Evolutionary conservation across 2,888 invertebrate genomes (phyloP).

Genomic region (Yponomeuta cagnagella): DNA sequence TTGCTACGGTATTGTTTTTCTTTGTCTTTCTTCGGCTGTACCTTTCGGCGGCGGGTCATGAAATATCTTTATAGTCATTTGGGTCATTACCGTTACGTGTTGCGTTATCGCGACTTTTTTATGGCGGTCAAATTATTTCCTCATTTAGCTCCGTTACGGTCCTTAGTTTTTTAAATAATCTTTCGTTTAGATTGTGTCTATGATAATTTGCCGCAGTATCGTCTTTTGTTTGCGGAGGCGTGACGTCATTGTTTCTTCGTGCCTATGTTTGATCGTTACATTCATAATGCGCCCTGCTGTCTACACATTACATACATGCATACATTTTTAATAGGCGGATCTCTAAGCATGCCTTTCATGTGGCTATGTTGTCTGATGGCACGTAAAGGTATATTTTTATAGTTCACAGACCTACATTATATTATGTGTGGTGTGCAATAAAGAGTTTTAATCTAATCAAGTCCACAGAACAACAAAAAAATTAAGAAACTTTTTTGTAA

Average conservation of each 20-base stretch:
- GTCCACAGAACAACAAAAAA: too few relatives aligned
- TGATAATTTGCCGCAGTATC: constrained; percentile 1
- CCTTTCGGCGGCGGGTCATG: constrained; percentile 1
- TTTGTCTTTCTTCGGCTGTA: constrained; percentile 10
- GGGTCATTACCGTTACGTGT: constrained; percentile 1
- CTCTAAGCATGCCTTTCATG: background rate
- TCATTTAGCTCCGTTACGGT: background rate
- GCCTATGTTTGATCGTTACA: background rate
- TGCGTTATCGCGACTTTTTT: background rate
- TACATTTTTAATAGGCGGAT: background rate
- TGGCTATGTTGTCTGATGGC: too few relatives aligned
- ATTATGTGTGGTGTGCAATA: too few relatives aligned
- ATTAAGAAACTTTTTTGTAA: too few relatives aligned
- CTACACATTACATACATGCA: background rate
- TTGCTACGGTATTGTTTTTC: constrained; percentile 13
- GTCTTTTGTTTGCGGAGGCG: background rate
- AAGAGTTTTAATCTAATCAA: too few relatives aligned
- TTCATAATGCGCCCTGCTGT: background rate
- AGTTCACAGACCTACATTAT: too few relatives aligned
- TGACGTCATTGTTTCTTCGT: background rate
- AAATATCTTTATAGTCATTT: background rate
- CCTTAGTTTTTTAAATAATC: background rate
- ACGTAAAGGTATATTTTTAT: too few relatives aligned
- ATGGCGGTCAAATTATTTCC: background rate
- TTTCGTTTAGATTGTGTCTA: background rate